These are phyloP conservation scores for Porites australiensis DNA, from an alignment of 64 coral and sea anemone species.

Conservation along the genomic window DNA sequence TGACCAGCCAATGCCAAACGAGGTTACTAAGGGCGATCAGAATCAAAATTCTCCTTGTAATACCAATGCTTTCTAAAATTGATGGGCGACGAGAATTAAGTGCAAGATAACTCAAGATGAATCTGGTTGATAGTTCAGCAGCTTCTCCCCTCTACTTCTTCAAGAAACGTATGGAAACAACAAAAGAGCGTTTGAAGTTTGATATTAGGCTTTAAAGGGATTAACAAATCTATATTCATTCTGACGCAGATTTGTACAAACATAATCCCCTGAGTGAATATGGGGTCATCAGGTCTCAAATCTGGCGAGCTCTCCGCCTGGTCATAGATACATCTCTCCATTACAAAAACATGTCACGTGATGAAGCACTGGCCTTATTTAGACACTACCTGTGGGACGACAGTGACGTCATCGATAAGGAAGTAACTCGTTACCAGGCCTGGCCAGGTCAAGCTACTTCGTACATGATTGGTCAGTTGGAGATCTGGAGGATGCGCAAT, in stretches of 20 bases:
- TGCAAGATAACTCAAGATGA: too few relatives aligned
- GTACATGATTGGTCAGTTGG: constrained; percentile 69
- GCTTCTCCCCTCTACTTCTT: too few relatives aligned
- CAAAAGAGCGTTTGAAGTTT: too few relatives aligned
- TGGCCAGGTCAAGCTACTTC: constrained; percentile 59
- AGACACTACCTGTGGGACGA: constrained; percentile 62
- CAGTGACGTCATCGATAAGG: constrained; percentile 41
- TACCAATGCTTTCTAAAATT: too few relatives aligned
- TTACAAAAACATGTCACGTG: constrained; percentile 62
- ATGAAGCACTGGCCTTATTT: constrained; percentile 44
- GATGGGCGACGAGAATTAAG: too few relatives aligned
- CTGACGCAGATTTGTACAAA: constrained; percentile 44
- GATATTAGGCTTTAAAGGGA: too few relatives aligned
- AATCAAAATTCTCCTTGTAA: too few relatives aligned
- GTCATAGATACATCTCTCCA: constrained; percentile 63
- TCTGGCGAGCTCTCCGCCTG: constrained; percentile 66
- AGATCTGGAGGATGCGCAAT: constrained; percentile 58
- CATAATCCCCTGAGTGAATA: constrained; percentile 23
- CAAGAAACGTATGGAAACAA: too few relatives aligned
- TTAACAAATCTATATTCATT: not conserved
- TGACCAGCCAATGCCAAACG: too few relatives aligned
- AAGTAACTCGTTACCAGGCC: constrained; percentile 63
- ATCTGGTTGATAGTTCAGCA: too few relatives aligned
- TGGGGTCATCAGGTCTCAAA: constrained; percentile 52
- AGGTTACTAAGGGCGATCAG: too few relatives aligned